A percentile compares a stretch with the other conserved stretches of the same genome.
Conservation (phyloP, 2,888 invertebrate genomes). For the Machimus atricapillus region DNA sequence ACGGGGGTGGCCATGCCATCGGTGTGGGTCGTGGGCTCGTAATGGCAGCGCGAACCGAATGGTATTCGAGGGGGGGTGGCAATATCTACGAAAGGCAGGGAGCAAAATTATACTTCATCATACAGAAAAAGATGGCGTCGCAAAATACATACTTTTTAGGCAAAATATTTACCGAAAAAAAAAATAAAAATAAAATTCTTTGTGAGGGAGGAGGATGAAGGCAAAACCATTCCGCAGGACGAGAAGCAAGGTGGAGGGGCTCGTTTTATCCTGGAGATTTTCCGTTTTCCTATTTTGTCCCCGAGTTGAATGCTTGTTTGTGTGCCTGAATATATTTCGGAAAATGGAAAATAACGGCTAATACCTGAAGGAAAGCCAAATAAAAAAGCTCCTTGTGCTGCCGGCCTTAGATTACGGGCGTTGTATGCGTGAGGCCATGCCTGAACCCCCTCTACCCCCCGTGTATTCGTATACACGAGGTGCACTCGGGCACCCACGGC, state of each 20-base stretch:
- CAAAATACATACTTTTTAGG: conserved; percentile 37
- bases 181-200: neutral
- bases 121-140: conserved; percentile 40
- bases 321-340: conserved; percentile 30
- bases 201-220: too few relatives aligned
- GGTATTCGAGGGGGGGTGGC: neutral
- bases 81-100: conserved; percentile 10
- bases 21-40: neutral
- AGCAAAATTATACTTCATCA: conserved; percentile 39
- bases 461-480: neutral
- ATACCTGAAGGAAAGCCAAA: conserved; percentile 30
- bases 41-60: conserved; percentile 20
- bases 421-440: neutral
- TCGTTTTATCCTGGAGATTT: conserved; percentile 39
- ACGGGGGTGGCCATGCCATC: neutral
- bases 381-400: conserved; percentile 25
- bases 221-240: neutral
- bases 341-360: conserved; percentile 36
- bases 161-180: conserved; percentile 33
- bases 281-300: conserved; percentile 31
- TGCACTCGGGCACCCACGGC: neutral
- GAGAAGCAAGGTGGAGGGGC: neutral
- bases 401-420: neutral
- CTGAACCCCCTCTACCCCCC: neutral
- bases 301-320: conserved; percentile 27